Base-by-base conservation (phyloP, 2,113 vertebrate genomes). In the Serinus canaria region DNA sequence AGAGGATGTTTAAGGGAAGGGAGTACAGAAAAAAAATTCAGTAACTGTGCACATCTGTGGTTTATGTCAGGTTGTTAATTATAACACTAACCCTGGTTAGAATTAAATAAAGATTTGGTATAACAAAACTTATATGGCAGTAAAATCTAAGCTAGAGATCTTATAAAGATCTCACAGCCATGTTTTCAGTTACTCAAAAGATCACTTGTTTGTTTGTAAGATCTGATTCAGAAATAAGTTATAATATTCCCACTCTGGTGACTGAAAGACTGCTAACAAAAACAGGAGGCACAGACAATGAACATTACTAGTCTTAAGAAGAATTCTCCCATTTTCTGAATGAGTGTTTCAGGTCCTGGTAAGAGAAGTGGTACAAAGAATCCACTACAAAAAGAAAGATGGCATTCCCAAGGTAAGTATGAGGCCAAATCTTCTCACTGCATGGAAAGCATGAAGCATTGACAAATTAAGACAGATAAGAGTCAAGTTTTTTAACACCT, bases 251-350 rank as follows among this genome's bases (percentile, higher is more conserved):
- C 20, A n/a, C 47, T 80, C 19, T 68, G 21, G 19, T 70, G 56
- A 66, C 46, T 47, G 47, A 53, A 66, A 87, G 10, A 47, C 21
- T 70, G 12, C 21, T 46, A 79, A 46, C 23, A 59, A 85, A 84
- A 78, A n/a, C 3, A 79, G 15, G 13, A 88, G 15, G 25, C 0
- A 7, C 0, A 0, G 39, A 46, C 0, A 0, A 25, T 63, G 10
- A 68, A 39, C 49, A 24, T 8, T 58, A 23, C 24, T 66, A 77
- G 37, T 9, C n/a, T 81, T 16, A 64, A 22, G 16, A 83, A 80
- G 16, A 76, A 69, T 55, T 56, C 23, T 68, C 18, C 4, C 30
- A 27, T 84, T 55, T 93, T 72, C 47, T 52, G 30, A 73, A 47
- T 39, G 4, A 77, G 8, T 15, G 19, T 25, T 24, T 1, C 6